These are phyloP conservation scores for Corythornis vintsioides DNA, from an alignment of 2,113 vertebrate genomes.

Conservation along the genomic window DNA sequence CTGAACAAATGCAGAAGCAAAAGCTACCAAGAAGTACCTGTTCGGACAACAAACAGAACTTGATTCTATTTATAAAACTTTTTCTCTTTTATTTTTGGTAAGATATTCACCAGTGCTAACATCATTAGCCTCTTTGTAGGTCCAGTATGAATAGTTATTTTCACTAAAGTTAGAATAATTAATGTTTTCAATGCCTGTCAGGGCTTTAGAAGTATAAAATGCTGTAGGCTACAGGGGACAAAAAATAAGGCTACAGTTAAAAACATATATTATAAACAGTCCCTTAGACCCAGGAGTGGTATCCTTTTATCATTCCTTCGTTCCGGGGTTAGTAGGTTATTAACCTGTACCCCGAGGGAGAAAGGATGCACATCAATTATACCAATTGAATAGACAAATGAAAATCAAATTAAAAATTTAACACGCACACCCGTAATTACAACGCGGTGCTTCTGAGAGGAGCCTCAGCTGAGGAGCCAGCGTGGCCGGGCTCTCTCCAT, in stretches of 20 bases:
- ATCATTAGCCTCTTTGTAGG: conserved; percentile 3
- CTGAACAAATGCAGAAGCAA: not conserved
- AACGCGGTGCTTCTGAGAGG: conserved; percentile 40
- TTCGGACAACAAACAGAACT: not conserved
- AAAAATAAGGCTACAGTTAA: conserved; percentile 52
- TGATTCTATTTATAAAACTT: not conserved
- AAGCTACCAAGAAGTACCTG: not conserved
- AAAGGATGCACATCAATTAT: conserved; percentile 56
- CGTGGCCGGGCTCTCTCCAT: not conserved
- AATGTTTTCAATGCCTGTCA: conserved; percentile 35
- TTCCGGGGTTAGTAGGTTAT: conserved; percentile 70
- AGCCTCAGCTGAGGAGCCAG: conserved; percentile 48
- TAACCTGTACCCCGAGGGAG: conserved; percentile 60
- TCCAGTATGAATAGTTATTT: not conserved
- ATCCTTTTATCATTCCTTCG: conserved; percentile 66
- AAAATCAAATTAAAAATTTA: conserved; percentile 76
- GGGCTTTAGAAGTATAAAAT: conserved; percentile 46
- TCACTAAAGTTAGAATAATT: conserved; percentile 39
- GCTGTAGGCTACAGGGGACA: conserved; percentile 3
- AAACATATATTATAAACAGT: conserved; percentile 52
- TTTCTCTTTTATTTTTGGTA: conserved; percentile 13
- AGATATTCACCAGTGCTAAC: not conserved
- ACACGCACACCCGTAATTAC: conserved; percentile 41
- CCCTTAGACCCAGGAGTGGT: conserved; percentile 48
- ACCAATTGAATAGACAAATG: conserved; percentile 71